Evolutionary conservation across 2,797 vertebrate species (phyloP).

Genomic region (Manis crassicaudata): DNA sequence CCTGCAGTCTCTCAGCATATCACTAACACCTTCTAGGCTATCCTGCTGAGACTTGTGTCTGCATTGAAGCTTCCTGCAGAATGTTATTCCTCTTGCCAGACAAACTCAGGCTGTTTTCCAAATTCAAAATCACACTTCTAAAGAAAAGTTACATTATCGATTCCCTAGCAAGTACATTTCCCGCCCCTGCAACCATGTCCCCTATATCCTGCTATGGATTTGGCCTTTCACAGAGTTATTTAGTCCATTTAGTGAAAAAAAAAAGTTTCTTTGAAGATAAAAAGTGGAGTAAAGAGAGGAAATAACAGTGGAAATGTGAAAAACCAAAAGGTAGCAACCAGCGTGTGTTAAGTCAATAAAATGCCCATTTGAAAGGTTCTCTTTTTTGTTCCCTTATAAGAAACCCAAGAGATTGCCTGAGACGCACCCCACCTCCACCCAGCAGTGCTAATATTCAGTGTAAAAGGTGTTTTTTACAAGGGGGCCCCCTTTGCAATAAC

Average conservation of each 20-base stretch:
- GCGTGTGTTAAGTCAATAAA: conserved; percentile 12
- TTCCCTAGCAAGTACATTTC: neutral
- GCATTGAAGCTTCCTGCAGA: neutral
- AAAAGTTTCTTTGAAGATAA: neutral
- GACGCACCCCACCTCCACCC: neutral
- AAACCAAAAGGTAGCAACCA: neutral
- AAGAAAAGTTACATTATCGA: neutral
- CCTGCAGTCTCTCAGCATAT: accelerated
- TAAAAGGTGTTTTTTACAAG: neutral
- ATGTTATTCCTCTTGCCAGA: neutral
- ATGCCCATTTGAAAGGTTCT: neutral
- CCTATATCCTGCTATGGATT: neutral
- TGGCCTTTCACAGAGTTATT: neutral
- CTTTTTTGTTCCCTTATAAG: neutral
- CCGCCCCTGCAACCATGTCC: neutral
- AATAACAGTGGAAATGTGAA: neutral
- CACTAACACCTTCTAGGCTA: neutral
- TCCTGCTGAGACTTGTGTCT: neutral
- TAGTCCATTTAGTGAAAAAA: neutral
- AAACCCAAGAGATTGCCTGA: neutral
- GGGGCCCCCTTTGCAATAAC: neutral
- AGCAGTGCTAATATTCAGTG: neutral
- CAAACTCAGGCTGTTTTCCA: neutral
- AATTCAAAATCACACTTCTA: neutral
- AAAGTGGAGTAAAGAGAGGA: neutral